Base-by-base conservation (phyloP, 2,797 vertebrate genomes). In the Mallotus villosus region DNA sequence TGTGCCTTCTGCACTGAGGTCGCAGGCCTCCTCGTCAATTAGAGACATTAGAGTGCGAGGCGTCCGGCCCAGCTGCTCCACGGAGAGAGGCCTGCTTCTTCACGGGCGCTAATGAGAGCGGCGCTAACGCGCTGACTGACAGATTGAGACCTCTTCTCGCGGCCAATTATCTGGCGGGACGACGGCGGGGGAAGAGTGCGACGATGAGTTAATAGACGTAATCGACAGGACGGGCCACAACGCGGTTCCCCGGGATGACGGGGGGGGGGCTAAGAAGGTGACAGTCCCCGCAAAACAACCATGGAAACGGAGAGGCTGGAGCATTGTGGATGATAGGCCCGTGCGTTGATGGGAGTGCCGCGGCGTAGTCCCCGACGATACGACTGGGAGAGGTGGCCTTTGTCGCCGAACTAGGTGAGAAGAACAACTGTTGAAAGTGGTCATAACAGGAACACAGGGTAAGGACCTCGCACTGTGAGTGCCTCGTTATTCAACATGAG, bases 231-330 rank as follows among this genome's bases (percentile, higher is more conserved):
- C 29, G 27, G 27, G 12, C n/a, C n/a, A 8, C 27, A 2, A 8
- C 19, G 19, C 1, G 29, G 19, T n/a, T n/a, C 11, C 61, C 2
- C 29, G 17, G n/a, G 61, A 63, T 21, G 29, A 63, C 61, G 37
- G 61, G 29, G 61, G 61, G 37, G 61, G 29, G 61, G 61, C 61
- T 63, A 34, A 63, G 29, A 29, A 21, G 61, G 29, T 63, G 61
- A 8, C 29, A 3, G 27, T 34, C 27, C 12, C 6, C 29, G 27
- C 2, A 14, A 63, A 1, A 29, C 37, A 37, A 59, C n/a, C 41
- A 0, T 46, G 11, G 3, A 34, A 63, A 21, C 27, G 4, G 27
- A 3, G 27, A 3, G 11, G 58, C 7, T 24, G 51, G 1, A 22
- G 57, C 21, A 5, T 60, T 60, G 2, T 27, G 22, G 21, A 22